phyloP scores from a whole-genome alignment of 2,888 invertebrate species.

The Phengaris alcon region DNA sequence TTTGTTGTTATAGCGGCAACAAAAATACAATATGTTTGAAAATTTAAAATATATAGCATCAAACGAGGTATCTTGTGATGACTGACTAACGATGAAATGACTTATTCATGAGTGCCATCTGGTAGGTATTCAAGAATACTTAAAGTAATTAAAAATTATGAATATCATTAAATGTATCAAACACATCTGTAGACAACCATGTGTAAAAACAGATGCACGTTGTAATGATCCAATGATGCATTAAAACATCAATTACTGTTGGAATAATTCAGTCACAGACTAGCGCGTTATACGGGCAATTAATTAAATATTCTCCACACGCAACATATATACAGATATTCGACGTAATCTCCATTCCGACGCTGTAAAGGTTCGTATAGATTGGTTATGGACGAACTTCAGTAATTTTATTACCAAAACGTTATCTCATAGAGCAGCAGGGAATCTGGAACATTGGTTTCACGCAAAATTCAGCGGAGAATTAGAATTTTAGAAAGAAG shows the following conservation, averaged over 20 bases:
- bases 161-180: not conserved
- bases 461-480: not conserved
- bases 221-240: constrained; percentile 17
- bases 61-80: not conserved
- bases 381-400: constrained; percentile 6
- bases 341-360: constrained; percentile 19
- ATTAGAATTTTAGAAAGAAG: not conserved
- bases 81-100: not conserved
- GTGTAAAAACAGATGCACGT: constrained; percentile 15
- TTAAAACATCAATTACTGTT: constrained; percentile 21
- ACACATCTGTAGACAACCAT: constrained; percentile 5
- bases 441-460: not conserved
- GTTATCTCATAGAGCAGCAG: constrained; percentile 1
- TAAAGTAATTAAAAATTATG: constrained; percentile 1
- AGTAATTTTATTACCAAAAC: constrained; percentile 13
- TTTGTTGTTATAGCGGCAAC: too few relatives aligned
- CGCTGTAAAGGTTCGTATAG: constrained; percentile 9
- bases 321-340: constrained; percentile 11
- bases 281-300: constrained; percentile 9
- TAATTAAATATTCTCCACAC: constrained; percentile 24
- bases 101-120: not conserved
- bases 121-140: not conserved
- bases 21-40: too few relatives aligned
- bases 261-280: constrained; percentile 22
- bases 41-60: too few relatives aligned